Evolutionary conservation across 92 coral and sea anemone genomes (phyloP).

Genomic region (Montipora capitata): DNA sequence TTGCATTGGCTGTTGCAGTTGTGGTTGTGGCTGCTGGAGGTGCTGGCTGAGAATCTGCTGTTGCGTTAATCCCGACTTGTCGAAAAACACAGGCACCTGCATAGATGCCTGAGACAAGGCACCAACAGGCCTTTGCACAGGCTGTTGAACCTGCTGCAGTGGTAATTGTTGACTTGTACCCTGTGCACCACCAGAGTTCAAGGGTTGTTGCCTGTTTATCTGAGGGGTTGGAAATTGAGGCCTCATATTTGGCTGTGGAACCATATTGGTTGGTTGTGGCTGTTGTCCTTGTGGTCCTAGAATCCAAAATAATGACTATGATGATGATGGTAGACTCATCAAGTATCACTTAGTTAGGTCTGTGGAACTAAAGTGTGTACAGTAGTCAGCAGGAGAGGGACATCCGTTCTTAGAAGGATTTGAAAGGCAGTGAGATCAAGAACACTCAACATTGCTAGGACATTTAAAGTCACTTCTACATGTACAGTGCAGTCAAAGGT

Average conservation of each 20-base stretch:
- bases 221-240: conserved; percentile 26
- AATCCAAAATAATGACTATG: not conserved
- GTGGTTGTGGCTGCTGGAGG: conserved; percentile 31
- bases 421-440: too few species aligned
- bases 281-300: conserved; percentile 56
- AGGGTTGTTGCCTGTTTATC: conserved; percentile 10
- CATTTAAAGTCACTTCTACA: too few species aligned
- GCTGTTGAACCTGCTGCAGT: conserved; percentile 31
- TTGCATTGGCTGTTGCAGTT: conserved; percentile 26
- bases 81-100: conserved; percentile 2
- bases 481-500: too few species aligned
- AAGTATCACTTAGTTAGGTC: too few species aligned
- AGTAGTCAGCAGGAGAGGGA: too few species aligned
- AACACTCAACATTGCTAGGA: too few species aligned
- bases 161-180: conserved; percentile 24
- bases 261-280: conserved; percentile 25
- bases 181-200: conserved; percentile 20
- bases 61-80: conserved; percentile 35
- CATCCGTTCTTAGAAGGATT: too few species aligned
- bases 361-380: too few species aligned
- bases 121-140: conserved; percentile 1
- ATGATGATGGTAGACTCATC: too few species aligned
- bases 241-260: conserved; percentile 39
- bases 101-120: conserved; percentile 19
- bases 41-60: conserved; percentile 58